These are phyloP conservation scores for Sus cebifrons DNA, from an alignment of 2,797 vertebrate genomes.

Conservation along the genomic window DNA sequence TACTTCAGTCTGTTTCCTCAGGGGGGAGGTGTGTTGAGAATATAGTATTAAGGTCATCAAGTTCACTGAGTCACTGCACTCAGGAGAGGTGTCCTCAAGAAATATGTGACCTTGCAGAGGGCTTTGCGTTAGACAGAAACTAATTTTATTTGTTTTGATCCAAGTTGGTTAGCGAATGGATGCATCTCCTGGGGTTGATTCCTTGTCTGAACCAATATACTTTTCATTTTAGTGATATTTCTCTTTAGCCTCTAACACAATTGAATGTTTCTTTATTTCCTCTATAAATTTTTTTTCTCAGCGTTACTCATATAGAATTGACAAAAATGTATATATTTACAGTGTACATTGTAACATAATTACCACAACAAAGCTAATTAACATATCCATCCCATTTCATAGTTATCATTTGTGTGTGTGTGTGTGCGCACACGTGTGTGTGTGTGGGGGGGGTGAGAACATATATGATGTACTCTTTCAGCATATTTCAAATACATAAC, in stretches of 20 bases:
- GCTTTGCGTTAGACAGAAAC: background rate
- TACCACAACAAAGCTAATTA: background rate
- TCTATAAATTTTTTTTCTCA: background rate
- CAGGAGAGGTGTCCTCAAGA: background rate
- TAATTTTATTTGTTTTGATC: background rate
- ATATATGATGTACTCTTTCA: no score
- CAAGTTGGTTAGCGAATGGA: background rate
- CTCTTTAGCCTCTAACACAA: background rate
- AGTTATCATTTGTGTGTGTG: background rate
- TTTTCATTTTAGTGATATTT: background rate
- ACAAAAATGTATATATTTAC: background rate
- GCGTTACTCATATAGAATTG: background rate
- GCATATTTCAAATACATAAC: no score
- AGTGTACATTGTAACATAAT: background rate
- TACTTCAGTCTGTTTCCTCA: background rate
- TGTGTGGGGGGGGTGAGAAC: no score
- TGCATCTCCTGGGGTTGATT: background rate
- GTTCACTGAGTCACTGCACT: background rate
- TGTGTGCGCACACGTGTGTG: no score
- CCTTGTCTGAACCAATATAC: background rate
- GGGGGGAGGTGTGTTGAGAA: background rate
- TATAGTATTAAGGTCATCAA: background rate
- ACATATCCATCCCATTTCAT: background rate
- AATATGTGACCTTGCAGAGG: background rate
- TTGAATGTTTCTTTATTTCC: background rate